Percentiles rank a stretch among this genome's conserved stretches.
Conservation (phyloP, 2,113 vertebrate species). For the Cyanoramphus novaezelandiae region DNA sequence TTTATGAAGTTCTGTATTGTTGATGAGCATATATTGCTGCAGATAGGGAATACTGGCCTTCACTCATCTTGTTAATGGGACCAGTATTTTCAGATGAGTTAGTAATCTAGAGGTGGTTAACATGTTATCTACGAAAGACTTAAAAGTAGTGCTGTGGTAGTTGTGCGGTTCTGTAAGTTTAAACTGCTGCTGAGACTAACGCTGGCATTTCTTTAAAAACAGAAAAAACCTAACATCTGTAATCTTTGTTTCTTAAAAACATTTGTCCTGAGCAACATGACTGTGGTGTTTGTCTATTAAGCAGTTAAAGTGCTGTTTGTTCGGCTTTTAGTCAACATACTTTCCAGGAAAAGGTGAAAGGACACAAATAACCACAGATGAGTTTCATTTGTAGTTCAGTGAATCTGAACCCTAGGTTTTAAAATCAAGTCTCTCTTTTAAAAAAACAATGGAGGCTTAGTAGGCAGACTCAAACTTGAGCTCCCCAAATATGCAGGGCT, state of each 20-base stretch:
- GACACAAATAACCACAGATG: slow-evolving; percentile 40
- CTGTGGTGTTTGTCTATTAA: background rate
- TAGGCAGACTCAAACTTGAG: background rate
- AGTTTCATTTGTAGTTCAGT: slow-evolving; percentile 25
- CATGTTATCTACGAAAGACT: background rate
- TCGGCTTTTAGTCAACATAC: slow-evolving; percentile 60
- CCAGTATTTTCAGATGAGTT: background rate
- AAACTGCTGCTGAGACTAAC: background rate
- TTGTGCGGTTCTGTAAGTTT: background rate
- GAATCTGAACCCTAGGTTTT: background rate
- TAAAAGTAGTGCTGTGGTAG: background rate
- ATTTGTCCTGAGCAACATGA: background rate
- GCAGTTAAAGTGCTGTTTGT: slow-evolving; percentile 46
- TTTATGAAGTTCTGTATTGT: background rate
- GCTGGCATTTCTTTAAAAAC: background rate
- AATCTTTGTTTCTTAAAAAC: background rate
- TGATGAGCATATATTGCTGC: background rate
- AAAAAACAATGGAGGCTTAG: background rate
- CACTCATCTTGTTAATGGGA: background rate
- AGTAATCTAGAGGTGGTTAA: background rate
- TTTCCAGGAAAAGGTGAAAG: slow-evolving; percentile 73
- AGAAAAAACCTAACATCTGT: background rate
- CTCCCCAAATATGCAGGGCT: background rate
- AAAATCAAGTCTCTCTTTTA: background rate
- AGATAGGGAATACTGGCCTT: background rate